phyloP scores from a whole-genome alignment of 2,113 vertebrate species.

The Symphodus melops region DNA sequence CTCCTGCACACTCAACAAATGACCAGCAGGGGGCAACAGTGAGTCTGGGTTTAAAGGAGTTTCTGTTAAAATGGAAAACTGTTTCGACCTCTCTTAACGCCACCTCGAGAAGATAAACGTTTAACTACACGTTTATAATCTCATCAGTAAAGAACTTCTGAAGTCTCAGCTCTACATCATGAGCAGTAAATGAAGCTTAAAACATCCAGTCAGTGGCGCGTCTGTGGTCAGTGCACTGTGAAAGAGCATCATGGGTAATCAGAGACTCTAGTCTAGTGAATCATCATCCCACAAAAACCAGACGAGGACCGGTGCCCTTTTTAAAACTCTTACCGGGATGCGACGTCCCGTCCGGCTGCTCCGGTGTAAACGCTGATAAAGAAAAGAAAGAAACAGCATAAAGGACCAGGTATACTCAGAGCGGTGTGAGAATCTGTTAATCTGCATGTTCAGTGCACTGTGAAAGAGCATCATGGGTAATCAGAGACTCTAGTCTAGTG shows the following conservation, averaged over 20 bases:
- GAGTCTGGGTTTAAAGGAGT: too few species aligned
- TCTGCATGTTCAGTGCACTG: constrained; percentile 66
- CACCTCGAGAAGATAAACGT: too few species aligned
- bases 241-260: too few species aligned
- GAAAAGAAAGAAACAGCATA: background rate
- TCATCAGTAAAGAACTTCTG: too few species aligned
- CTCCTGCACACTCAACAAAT: too few species aligned
- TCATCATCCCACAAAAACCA: constrained; percentile 66
- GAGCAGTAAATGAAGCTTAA: constrained; percentile 8
- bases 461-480: constrained; percentile 67
- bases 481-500: constrained; percentile 78
- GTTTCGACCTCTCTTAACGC: too few species aligned
- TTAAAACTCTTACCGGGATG: constrained; percentile 15
- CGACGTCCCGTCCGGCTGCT: background rate
- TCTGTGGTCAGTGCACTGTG: constrained; percentile 70
- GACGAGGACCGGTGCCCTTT: accelerated
- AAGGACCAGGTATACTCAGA: background rate
- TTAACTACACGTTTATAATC: too few species aligned
- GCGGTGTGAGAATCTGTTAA: background rate
- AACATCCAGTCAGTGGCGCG: background rate
- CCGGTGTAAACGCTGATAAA: too few species aligned
- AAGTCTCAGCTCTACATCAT: background rate
- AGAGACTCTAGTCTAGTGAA: constrained; percentile 71
- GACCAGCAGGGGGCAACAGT: too few species aligned
- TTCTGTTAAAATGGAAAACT: too few species aligned